These are phyloP conservation scores for Encarsia formosa DNA, from an alignment of 2,888 invertebrate genomes.

Conservation along the genomic window DNA sequence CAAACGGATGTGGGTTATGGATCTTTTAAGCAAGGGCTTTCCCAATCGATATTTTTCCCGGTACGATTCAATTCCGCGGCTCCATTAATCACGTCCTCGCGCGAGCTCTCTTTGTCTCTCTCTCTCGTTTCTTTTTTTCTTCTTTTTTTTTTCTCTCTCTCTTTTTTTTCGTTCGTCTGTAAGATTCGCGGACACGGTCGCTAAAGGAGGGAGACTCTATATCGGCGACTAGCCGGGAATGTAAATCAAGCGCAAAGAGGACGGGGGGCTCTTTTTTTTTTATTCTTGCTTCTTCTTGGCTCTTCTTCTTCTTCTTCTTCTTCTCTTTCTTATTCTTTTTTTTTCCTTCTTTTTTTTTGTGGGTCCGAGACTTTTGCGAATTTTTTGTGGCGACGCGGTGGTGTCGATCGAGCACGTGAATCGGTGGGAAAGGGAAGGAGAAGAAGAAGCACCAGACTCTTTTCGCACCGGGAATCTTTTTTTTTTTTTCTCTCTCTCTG, in stretches of 20 bases:
- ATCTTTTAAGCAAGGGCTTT: too few relatives aligned
- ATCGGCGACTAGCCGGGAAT: constrained; percentile 3
- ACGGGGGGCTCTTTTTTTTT: background rate
- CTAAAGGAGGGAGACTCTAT: constrained; percentile 2
- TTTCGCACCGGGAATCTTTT: too few relatives aligned
- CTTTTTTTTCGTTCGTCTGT: constrained; percentile 2
- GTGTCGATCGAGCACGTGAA: too few relatives aligned
- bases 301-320: background rate
- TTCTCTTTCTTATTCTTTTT: background rate
- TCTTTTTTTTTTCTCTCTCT: constrained; percentile 4
- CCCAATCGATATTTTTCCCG: constrained; percentile 15
- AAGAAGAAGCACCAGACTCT: too few relatives aligned
- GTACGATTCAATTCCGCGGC: constrained; percentile 19
- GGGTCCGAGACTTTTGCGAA: background rate
- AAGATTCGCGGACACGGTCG: constrained; percentile 11
- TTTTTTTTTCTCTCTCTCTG: too few relatives aligned
- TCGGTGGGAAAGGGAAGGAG: background rate
- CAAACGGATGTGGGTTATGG: too few relatives aligned
- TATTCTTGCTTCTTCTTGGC: constrained; percentile 2
- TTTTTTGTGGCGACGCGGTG: background rate
- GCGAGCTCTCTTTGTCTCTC: background rate
- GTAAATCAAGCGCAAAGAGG: too few relatives aligned
- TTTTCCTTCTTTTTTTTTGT: background rate
- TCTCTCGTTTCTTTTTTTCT: background rate
- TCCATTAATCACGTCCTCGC: constrained; percentile 24